Percentiles rank a stretch among this genome's conserved stretches.
Evolutionary conservation across 2,888 invertebrate species (phyloP).

Genomic region (Scaptomyza caliginosa): DNA sequence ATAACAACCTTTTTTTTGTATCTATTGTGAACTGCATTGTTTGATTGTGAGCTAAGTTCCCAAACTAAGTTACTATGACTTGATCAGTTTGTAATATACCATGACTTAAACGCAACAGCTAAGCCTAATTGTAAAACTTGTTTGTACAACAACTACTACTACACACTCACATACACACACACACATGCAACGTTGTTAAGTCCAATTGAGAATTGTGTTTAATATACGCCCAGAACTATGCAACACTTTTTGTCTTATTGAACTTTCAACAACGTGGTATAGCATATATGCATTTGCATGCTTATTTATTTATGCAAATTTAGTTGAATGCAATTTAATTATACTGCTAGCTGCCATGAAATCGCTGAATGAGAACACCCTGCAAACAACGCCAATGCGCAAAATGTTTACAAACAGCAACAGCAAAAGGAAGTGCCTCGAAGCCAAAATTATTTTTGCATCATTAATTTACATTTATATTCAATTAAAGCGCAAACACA

Average conservation of each 20-base stretch:
- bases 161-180: not conserved
- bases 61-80: conserved; percentile 56
- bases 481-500: conserved; percentile 77
- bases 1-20: conserved; percentile 27
- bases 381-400: conserved; percentile 42
- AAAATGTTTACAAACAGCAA: conserved; percentile 62
- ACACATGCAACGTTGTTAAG: conserved; percentile 31
- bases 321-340: conserved; percentile 80
- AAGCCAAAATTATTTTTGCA: conserved; percentile 78
- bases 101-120: conserved; percentile 57
- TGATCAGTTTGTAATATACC: conserved; percentile 75
- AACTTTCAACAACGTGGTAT: conserved; percentile 17
- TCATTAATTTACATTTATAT: conserved; percentile 80
- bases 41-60: conserved; percentile 77
- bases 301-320: conserved; percentile 79
- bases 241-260: conserved; percentile 30
- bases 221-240: conserved; percentile 33
- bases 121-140: conserved; percentile 36
- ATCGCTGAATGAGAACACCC: conserved; percentile 43
- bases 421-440: conserved; percentile 57
- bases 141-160: conserved; percentile 37
- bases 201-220: conserved; percentile 27
- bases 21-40: conserved; percentile 64
- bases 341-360: conserved; percentile 64
- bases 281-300: conserved; percentile 51